These are phyloP conservation scores for Leptinotarsa juncta DNA, from an alignment of 2,888 invertebrate genomes.

Conservation along the genomic window DNA sequence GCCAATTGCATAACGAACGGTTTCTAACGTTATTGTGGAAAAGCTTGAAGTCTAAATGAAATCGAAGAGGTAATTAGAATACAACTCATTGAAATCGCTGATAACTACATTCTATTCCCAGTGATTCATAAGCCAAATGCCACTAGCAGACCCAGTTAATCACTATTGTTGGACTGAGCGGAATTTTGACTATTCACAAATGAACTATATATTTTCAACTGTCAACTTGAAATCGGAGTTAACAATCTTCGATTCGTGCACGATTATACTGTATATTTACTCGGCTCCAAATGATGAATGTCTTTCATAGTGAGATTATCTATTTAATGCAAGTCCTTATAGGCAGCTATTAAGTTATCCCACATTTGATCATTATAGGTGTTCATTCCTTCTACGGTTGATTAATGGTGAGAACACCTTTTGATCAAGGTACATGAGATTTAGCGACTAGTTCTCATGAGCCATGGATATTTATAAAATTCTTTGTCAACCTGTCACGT, in stretches of 20 bases:
- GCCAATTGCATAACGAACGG: too few species aligned
- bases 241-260: not conserved
- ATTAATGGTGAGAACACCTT: slow-evolving; percentile 13
- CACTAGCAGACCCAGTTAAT: too few species aligned
- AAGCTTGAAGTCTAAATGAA: too few species aligned
- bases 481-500: not conserved
- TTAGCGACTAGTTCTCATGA: slow-evolving; percentile 2
- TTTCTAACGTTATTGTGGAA: too few species aligned
- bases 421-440: not conserved
- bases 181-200: too few species aligned
- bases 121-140: too few species aligned
- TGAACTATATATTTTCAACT: too few species aligned
- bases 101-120: too few species aligned
- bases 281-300: not conserved
- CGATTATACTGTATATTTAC: not conserved
- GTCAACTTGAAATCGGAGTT: too few species aligned
- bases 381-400: slow-evolving; percentile 9
- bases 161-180: too few species aligned
- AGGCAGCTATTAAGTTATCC: not conserved
- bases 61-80: too few species aligned
- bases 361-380: not conserved
- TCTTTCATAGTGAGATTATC: not conserved
- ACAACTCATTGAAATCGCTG: too few species aligned
- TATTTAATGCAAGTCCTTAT: not conserved
- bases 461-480: slow-evolving; percentile 1